Conservation (phyloP, 2,113 vertebrate species). For the Urocynchramus pylzowi region DNA sequence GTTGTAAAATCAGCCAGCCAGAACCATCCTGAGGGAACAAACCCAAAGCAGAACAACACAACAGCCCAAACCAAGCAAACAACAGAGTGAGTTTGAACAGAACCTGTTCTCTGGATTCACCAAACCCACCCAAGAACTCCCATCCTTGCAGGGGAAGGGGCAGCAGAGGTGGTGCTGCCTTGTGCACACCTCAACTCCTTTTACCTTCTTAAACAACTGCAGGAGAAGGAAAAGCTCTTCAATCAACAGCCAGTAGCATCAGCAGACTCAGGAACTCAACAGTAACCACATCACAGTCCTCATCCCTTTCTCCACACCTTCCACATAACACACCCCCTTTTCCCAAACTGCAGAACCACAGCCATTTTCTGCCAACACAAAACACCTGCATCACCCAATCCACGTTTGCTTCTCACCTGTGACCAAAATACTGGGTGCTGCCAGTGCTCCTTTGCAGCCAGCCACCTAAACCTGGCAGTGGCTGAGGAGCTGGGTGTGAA, state of each 20-base stretch:
- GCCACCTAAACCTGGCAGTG: not conserved
- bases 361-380: not conserved
- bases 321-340: not conserved
- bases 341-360: not conserved
- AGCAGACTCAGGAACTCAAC: not conserved
- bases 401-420: not conserved
- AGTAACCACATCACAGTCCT: not conserved
- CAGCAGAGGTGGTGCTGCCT: conserved; percentile 24
- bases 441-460: not conserved
- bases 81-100: not conserved
- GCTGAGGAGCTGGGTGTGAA: not conserved
- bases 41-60: not conserved
- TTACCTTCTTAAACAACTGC: not conserved
- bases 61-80: not conserved
- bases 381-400: not conserved
- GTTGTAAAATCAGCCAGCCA: not conserved
- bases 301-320: not conserved
- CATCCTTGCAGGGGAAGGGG: not conserved
- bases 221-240: not conserved
- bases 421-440: not conserved
- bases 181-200: not conserved
- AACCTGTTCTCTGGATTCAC: not conserved
- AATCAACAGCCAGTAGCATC: not conserved
- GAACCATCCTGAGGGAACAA: not conserved
- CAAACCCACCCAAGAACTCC: not conserved